Evolutionary conservation across 2,113 vertebrate genomes (phyloP), one percentile per base, ranked within the genome.

Genomic region (Tapirus terrestris): DNA sequence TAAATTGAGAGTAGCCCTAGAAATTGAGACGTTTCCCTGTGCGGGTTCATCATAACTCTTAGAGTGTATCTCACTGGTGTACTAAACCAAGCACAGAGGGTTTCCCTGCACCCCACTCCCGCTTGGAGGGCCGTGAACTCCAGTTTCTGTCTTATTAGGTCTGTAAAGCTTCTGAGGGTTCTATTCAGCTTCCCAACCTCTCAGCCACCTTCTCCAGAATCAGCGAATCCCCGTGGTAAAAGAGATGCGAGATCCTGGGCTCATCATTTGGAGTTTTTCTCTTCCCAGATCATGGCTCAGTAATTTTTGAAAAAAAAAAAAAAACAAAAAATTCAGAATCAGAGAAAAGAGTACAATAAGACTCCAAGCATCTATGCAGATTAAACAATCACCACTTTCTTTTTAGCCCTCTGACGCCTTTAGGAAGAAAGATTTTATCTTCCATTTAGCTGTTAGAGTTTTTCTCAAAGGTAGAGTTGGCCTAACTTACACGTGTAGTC

Each of bases 11-110:
- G 9, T 8, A 8, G 20, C 68, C 39, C 0, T 77, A 94, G 60
- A 76, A 77, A 18, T 45, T 65, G 83, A 88, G 43, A 91, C 43
- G 43, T 45, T 61, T 68, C 25, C 8, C 23, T 53, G 12, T 7
- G 11, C 6, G 2, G 6, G 13, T 65, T 91, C 45, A n/a, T 65
- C 33, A 7, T 60, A 60, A 39, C 18, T 72, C 45, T 80, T 36
- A 60, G 8, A 21, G 39, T 13, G 8, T 56, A 65, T 2, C 16
- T 51, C 12, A 67, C 2, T 31, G 29, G 65, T 51, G 7, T 27
- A 18, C 39, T 5, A 33, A 31, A 7, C 1, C 48, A 65, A 53
- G 3, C 3, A 2, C 27, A 6, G 13, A 45, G 27, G 1, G 27
- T 27, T n/a, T 11, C 7, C 36, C 10, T 33, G 21, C 7, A 5